Conservation (phyloP, 2,888 invertebrate species). For the Gnatocerus cornutus region DNA sequence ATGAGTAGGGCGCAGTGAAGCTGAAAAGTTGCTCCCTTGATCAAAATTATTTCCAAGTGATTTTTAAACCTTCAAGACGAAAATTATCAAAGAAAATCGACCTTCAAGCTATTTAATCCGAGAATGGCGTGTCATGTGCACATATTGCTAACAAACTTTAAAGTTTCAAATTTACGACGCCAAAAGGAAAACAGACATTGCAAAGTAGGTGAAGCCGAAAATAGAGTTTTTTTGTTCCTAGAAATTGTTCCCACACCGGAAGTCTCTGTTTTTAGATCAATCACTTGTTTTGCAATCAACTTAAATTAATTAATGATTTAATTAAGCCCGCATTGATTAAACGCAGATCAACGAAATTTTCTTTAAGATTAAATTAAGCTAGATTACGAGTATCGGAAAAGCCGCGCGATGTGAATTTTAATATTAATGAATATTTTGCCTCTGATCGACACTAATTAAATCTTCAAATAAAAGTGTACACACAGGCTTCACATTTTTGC, state of each 20-base stretch:
- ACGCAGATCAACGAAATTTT: slow-evolving; percentile 27
- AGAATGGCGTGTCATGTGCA: slow-evolving; percentile 18
- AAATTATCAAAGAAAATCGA: slow-evolving; percentile 6
- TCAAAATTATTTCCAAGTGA: neutral
- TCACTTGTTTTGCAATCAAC: slow-evolving; percentile 21
- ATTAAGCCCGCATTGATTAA: slow-evolving; percentile 30
- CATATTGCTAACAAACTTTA: neutral
- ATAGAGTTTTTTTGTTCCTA: neutral
- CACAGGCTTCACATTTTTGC: slow-evolving; percentile 3
- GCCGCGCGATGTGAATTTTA: slow-evolving; percentile 30
- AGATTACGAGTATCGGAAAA: slow-evolving; percentile 19
- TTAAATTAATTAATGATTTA: slow-evolving; percentile 19
- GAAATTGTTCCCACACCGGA: slow-evolving; percentile 1
- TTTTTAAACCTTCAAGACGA: slow-evolving; percentile 4
- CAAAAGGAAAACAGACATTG: neutral
- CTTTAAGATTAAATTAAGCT: slow-evolving; percentile 28
- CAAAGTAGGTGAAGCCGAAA: slow-evolving; percentile 10
- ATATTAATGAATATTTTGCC: slow-evolving; percentile 29
- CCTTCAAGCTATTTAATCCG: slow-evolving; percentile 3
- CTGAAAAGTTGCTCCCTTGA: slow-evolving; percentile 9
- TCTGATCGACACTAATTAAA: slow-evolving; percentile 8
- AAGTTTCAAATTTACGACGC: neutral
- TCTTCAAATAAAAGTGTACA: neutral
- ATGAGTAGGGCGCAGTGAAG: neutral
- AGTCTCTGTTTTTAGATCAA: neutral